A percentile compares a stretch with the other conserved stretches of the same genome.
Evolutionary conservation across 2,888 invertebrate species (phyloP).

Genomic region (Rotaria sp.): DNA sequence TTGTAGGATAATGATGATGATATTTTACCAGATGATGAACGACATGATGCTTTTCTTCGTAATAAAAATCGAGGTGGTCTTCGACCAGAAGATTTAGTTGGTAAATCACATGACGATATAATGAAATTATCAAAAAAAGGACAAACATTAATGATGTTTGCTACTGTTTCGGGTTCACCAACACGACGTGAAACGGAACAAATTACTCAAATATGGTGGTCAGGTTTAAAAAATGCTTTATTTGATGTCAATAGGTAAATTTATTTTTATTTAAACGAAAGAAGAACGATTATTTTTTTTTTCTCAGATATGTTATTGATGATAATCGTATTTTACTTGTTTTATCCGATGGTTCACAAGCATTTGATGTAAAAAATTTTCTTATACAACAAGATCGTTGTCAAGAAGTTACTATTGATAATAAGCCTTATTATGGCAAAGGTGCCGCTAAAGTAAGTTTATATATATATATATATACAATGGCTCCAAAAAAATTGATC

Average conservation of each 20-base stretch:
- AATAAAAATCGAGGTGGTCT: not conserved
- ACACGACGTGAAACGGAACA: constrained; percentile 71
- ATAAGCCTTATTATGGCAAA: constrained; percentile 48
- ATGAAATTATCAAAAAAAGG: constrained; percentile 82
- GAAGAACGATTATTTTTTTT: too few relatives aligned
- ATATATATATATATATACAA: too few relatives aligned
- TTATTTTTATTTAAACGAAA: not conserved
- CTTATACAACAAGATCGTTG: constrained; percentile 77
- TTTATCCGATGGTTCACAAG: constrained; percentile 89
- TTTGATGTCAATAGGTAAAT: constrained; percentile 81
- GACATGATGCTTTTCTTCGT: not conserved
- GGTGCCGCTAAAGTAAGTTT: not conserved
- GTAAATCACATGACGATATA: constrained; percentile 67
- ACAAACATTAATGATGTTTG: constrained; percentile 86
- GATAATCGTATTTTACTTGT: constrained; percentile 85
- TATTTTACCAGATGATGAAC: not conserved
- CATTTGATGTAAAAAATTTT: constrained; percentile 86
- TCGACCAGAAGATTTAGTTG: not conserved
- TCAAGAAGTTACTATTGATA: constrained; percentile 79
- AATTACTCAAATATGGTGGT: constrained; percentile 86
- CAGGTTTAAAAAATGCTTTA: constrained; percentile 87
- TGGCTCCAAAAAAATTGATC: too few relatives aligned
- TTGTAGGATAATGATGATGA: constrained; percentile 33
- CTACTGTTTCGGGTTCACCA: constrained; percentile 59
- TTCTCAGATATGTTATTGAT: constrained; percentile 75